Conservation (phyloP, 1,140 invertebrate genomes). For the Campoletis sonorensis region DNA sequence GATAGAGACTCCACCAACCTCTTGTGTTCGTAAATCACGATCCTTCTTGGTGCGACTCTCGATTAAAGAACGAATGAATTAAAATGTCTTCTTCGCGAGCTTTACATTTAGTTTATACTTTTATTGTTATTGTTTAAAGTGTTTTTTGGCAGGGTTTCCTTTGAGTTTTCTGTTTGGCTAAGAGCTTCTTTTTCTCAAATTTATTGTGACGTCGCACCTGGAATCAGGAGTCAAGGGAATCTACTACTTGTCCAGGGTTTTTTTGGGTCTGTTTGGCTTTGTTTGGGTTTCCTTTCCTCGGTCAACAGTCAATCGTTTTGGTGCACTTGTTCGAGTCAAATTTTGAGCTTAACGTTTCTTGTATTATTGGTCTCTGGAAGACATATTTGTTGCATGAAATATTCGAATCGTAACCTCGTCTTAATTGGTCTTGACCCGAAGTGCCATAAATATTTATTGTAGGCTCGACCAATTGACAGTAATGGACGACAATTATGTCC, state of each 20-base stretch:
- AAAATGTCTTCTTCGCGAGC: background rate
- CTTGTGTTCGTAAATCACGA: constrained; percentile 20
- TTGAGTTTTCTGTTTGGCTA: too few species aligned
- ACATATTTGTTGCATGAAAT: background rate
- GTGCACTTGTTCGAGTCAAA: background rate
- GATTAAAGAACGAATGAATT: background rate
- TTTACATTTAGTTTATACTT: background rate
- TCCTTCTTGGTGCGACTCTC: background rate
- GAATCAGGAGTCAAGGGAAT: too few species aligned
- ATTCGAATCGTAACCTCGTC: background rate
- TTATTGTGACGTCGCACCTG: too few species aligned
- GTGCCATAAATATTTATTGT: background rate
- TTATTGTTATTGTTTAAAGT: too few species aligned
- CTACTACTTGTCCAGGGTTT: too few species aligned
- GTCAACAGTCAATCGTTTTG: too few species aligned
- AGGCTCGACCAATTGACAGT: background rate
- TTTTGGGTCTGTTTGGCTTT: too few species aligned
- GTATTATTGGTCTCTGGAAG: background rate
- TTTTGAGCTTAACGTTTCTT: background rate
- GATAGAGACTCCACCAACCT: background rate
- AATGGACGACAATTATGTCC: background rate
- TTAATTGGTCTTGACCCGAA: background rate
- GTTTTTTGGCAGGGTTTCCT: too few species aligned
- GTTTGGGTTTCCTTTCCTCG: too few species aligned
- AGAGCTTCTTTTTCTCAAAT: too few species aligned